Conservation (phyloP, 2,797 vertebrate species). For the Xiphorhynchus erythropygius region DNA sequence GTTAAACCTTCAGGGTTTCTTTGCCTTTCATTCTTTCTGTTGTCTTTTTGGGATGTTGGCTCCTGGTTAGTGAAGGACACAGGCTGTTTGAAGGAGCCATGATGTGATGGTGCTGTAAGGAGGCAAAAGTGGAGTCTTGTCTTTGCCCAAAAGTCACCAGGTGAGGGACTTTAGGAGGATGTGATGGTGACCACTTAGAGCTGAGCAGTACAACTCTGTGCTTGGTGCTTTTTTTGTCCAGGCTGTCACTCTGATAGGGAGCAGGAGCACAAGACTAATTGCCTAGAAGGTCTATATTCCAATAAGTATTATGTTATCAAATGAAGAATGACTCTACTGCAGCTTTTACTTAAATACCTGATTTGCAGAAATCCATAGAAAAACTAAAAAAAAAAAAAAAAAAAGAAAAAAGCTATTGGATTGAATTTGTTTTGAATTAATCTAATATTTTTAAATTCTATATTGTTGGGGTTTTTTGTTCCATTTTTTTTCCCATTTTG, state of each 20-base stretch:
- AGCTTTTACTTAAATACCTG: neutral
- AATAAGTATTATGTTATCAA: neutral
- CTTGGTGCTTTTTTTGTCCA: neutral
- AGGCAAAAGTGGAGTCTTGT: neutral
- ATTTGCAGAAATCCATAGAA: neutral
- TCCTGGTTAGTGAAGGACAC: neutral
- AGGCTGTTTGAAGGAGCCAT: fast-evolving
- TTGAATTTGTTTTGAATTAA: neutral
- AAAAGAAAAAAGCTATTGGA: neutral
- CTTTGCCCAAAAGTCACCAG: neutral
- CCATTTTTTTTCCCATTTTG: neutral
- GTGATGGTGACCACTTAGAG: neutral
- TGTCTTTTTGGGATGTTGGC: neutral
- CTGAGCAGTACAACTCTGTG: neutral
- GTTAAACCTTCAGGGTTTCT: neutral
- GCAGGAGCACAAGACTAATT: neutral
- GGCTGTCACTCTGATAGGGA: neutral
- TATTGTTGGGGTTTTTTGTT: neutral
- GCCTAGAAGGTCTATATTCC: neutral
- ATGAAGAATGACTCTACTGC: neutral
- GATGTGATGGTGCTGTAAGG: neutral
- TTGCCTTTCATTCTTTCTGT: neutral
- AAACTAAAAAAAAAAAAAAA: neutral
- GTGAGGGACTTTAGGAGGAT: neutral
- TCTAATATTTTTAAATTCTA: neutral